These are phyloP conservation scores for Cheilosia urbana DNA, from an alignment of 2,888 invertebrate species.

Conservation along the genomic window DNA sequence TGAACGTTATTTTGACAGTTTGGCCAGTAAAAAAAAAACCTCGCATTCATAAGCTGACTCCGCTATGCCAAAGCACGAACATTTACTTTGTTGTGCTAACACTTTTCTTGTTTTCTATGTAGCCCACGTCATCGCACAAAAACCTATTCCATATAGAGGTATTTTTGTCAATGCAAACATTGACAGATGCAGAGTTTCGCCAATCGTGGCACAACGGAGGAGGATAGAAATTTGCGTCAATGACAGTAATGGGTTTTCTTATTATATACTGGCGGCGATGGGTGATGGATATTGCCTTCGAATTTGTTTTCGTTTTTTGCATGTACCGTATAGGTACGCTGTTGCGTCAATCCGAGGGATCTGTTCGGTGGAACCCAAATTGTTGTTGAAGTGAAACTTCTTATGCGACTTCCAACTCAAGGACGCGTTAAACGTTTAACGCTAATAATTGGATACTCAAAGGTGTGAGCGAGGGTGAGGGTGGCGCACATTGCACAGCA, in stretches of 20 bases:
- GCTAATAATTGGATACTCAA: too few species aligned
- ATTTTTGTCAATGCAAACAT: constrained; percentile 43
- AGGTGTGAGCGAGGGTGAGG: too few species aligned
- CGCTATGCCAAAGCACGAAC: constrained; percentile 58
- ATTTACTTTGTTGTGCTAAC: constrained; percentile 36
- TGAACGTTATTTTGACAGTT: constrained; percentile 46
- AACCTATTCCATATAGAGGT: not conserved
- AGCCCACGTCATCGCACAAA: constrained; percentile 42
- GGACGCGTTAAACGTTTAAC: too few species aligned
- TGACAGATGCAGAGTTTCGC: constrained; percentile 56
- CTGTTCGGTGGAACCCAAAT: not conserved
- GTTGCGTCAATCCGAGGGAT: constrained; percentile 46
- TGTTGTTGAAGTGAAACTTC: too few species aligned
- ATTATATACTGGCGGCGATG: constrained; percentile 36
- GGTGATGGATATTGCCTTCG: constrained; percentile 33
- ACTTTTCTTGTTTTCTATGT: constrained; percentile 17
- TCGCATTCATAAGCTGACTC: constrained; percentile 30
- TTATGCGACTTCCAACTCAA: too few species aligned
- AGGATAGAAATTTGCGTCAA: constrained; percentile 62
- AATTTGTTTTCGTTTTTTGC: constrained; percentile 30
- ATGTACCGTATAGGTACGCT: constrained; percentile 37
- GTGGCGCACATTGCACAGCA: too few species aligned
- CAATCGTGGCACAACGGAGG: constrained; percentile 8
- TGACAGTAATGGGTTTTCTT: constrained; percentile 59
- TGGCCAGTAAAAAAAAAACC: not conserved